Evolutionary conservation across 2,797 vertebrate species (phyloP).

Genomic region (Eutrigla gurnardus): DNA sequence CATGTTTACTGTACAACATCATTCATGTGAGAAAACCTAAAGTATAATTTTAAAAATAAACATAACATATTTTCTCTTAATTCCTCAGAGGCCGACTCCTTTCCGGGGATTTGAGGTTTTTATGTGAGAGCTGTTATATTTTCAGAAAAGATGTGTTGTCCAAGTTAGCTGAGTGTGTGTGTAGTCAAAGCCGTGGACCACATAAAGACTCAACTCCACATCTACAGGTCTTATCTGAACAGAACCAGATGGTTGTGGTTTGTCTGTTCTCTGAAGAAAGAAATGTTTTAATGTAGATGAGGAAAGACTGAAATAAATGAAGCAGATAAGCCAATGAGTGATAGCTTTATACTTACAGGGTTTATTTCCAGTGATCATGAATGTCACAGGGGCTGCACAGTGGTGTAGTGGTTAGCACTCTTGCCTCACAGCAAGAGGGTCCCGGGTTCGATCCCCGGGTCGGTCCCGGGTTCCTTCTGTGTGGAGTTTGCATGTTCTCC

Average conservation of each 20-base stretch:
- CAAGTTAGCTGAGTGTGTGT: slow-evolving; percentile 3
- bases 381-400: too few species aligned
- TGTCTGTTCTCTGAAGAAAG: slow-evolving; percentile 25
- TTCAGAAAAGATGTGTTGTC: slow-evolving; percentile 2
- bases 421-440: too few species aligned
- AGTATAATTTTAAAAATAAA: not conserved
- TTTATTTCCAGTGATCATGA: not conserved
- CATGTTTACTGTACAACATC: not conserved
- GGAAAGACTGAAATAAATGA: not conserved
- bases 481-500: too few species aligned
- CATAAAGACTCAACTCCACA: slow-evolving; percentile 19
- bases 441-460: too few species aligned
- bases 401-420: too few species aligned
- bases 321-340: not conserved
- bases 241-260: slow-evolving; percentile 18
- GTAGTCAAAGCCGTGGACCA: slow-evolving; percentile 6
- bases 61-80: not conserved
- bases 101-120: slow-evolving; percentile 21
- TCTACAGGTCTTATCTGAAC: slow-evolving; percentile 28
- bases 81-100: not conserved
- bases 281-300: not conserved
- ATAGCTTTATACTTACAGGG: not conserved
- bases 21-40: not conserved
- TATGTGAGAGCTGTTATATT: not conserved
- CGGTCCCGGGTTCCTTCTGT: too few species aligned